These are phyloP conservation scores for Zapus hudsonius DNA, from an alignment of 2,113 vertebrate species.

Conservation along the genomic window DNA sequence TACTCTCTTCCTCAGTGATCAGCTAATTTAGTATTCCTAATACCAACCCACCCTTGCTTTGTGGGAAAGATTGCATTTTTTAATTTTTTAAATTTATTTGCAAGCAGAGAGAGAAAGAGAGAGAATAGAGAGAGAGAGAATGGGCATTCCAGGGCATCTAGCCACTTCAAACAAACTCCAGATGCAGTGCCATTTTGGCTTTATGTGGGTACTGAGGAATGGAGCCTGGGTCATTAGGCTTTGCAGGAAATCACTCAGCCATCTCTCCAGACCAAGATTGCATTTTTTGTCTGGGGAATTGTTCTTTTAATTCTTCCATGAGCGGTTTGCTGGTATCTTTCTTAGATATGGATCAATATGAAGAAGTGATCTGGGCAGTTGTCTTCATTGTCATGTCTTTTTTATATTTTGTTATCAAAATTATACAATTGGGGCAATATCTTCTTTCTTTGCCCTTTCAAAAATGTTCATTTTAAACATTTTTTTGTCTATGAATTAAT, in stretches of 20 bases:
- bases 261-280: no score
- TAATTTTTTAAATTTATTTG: no score
- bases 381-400: neutral
- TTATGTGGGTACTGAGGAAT: no score
- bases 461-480: neutral
- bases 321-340: neutral
- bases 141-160: no score
- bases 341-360: neutral
- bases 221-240: no score
- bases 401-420: neutral
- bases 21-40: no score
- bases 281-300: neutral
- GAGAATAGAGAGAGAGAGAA: no score
- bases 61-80: neutral
- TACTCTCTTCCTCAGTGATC: neutral
- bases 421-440: neutral
- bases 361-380: neutral
- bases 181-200: no score
- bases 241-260: no score
- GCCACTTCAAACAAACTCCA: no score
- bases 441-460: neutral
- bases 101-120: no score
- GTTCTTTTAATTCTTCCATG: neutral
- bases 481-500: conserved; percentile 8
- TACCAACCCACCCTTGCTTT: neutral